These are phyloP conservation scores for Chlorodrepanis virens DNA, from an alignment of 2,113 vertebrate genomes.

Conservation along the genomic window DNA sequence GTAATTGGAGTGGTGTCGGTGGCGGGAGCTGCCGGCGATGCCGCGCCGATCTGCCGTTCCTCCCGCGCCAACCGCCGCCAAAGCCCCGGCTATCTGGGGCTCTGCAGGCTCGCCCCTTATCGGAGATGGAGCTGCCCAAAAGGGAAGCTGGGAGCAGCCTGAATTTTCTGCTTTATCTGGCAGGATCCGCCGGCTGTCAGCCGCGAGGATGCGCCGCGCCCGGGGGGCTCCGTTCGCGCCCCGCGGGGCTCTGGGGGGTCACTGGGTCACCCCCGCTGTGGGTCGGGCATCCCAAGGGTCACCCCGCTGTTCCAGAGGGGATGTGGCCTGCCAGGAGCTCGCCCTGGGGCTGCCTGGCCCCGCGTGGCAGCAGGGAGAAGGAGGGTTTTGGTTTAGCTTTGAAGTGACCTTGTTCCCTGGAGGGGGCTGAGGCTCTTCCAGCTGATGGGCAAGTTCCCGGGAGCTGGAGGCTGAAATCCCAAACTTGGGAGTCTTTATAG, in stretches of 20 bases:
- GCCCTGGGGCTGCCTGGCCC: neutral
- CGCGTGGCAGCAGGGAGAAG: neutral
- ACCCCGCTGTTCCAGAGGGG: neutral
- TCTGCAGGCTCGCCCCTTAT: constrained; percentile 90
- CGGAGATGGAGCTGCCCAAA: constrained; percentile 88
- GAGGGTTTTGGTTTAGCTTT: constrained; percentile 73
- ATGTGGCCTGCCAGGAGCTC: neutral
- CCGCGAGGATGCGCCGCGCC: constrained; percentile 12
- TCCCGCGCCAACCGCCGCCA: constrained; percentile 81
- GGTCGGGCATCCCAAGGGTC: neutral
- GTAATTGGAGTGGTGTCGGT: constrained; percentile 90
- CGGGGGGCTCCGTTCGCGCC: neutral
- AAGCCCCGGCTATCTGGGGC: constrained; percentile 88
- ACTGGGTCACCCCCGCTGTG: rapidly evolving
- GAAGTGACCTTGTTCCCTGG: constrained; percentile 81
- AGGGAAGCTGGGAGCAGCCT: constrained; percentile 89
- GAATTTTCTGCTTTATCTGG: constrained; percentile 79
- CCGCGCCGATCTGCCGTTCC: constrained; percentile 75
- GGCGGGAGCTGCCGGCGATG: constrained; percentile 85
- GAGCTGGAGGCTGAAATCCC: constrained; percentile 81
- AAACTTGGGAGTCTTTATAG: constrained; percentile 17
- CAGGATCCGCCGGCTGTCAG: constrained; percentile 67
- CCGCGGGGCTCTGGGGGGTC: neutral
- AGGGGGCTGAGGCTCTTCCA: constrained; percentile 79
- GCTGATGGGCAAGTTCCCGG: constrained; percentile 78